Conservation (phyloP, 1,140 invertebrate species). For the Chelonus insularis region DNA sequence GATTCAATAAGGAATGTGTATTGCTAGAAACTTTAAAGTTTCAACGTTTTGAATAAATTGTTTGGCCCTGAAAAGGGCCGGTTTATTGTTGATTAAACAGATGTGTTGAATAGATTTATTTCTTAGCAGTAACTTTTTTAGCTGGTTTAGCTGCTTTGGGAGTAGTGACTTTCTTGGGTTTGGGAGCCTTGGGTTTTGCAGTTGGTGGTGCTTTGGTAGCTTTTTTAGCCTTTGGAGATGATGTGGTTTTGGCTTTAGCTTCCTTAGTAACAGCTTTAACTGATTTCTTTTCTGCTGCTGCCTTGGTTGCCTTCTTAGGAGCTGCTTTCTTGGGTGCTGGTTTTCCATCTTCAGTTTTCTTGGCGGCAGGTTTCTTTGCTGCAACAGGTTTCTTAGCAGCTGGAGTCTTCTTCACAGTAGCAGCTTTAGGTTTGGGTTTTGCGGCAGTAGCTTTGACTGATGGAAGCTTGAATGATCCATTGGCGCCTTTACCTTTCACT, state of each 20-base stretch:
- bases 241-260: background rate
- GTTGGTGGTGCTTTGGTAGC: slow-evolving; percentile 16
- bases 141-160: slow-evolving; percentile 4
- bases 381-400: slow-evolving; percentile 1
- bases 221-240: slow-evolving; percentile 7
- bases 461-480: slow-evolving; percentile 21
- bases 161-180: slow-evolving; percentile 13
- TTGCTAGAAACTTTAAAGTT: no score
- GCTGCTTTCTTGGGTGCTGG: slow-evolving; percentile 1
- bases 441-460: background rate
- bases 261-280: no score
- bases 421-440: background rate
- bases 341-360: background rate
- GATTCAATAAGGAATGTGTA: no score
- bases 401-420: background rate
- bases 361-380: background rate
- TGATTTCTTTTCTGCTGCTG: no score
- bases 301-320: background rate
- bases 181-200: slow-evolving; percentile 13
- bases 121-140: background rate
- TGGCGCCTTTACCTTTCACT: slow-evolving; percentile 52
- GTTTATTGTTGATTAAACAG: no score
- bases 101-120: slow-evolving; percentile 1
- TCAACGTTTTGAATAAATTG: no score
- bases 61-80: no score